phyloP scores from a whole-genome alignment of 2,797 vertebrate species.

The Epinephelus coioides region DNA sequence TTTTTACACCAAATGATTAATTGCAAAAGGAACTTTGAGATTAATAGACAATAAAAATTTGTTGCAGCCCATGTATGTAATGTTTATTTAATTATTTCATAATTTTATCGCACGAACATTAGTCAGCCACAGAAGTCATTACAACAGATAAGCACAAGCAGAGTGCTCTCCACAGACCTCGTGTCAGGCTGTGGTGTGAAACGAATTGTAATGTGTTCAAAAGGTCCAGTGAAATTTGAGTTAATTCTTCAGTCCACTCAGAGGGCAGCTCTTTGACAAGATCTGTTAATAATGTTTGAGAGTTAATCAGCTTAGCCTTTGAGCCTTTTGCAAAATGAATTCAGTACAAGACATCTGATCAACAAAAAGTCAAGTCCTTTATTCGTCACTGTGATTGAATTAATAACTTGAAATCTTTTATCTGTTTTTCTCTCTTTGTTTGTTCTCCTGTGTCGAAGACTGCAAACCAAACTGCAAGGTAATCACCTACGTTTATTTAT shows the following conservation, averaged over 20 bases:
- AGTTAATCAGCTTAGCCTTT: slow-evolving; percentile 51
- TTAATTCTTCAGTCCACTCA: slow-evolving; percentile 17
- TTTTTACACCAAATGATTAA: not conserved
- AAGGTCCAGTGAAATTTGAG: slow-evolving; percentile 22
- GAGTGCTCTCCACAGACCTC: not conserved
- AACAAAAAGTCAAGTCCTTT: not conserved
- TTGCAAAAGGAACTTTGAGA: not conserved
- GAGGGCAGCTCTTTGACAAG: slow-evolving; percentile 16
- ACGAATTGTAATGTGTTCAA: slow-evolving; percentile 1
- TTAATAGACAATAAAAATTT: not conserved
- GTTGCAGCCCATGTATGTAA: not conserved
- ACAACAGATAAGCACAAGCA: not conserved
- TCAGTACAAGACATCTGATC: slow-evolving; percentile 10
- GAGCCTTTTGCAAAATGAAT: slow-evolving; percentile 42
- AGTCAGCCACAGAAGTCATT: not conserved
- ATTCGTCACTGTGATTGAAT: slow-evolving; percentile 28
- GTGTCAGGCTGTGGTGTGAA: not conserved
- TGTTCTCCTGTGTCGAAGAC: slow-evolving; percentile 81
- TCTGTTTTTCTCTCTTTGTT: slow-evolving; percentile 27
- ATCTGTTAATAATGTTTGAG: slow-evolving; percentile 36
- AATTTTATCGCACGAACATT: not conserved
- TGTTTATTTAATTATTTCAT: not conserved
- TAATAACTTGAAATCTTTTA: slow-evolving; percentile 30
- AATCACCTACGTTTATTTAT: slow-evolving; percentile 39
- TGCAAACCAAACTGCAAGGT: slow-evolving; percentile 97